Conservation (phyloP, 1,140 invertebrate species). For the Trichogramma pretiosum region DNA sequence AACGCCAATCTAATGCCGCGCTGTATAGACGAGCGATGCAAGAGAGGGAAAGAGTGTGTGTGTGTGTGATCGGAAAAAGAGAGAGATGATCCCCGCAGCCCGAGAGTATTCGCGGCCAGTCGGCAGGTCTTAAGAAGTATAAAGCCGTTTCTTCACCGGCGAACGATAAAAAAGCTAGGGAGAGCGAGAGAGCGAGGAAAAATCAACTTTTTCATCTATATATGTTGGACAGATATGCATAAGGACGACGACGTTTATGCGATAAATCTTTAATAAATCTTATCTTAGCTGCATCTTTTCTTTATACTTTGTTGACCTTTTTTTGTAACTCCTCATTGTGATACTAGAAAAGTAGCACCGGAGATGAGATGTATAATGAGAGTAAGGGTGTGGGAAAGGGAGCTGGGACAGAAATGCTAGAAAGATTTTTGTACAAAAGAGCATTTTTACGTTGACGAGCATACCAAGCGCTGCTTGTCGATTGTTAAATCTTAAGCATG, state of each 20-base stretch:
- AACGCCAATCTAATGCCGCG: not conserved
- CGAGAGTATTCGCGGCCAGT: not conserved
- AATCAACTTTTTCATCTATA: no score
- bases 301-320: not conserved
- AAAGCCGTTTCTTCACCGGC: no score
- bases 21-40: no score
- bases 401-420: not conserved
- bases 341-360: not conserved
- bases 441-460: no score
- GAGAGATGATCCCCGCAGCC: not conserved
- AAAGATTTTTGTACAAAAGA: not conserved
- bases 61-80: not conserved
- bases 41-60: no score
- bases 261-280: constrained; percentile 19
- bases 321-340: not conserved
- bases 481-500: no score
- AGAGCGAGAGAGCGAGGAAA: no score
- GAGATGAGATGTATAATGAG: not conserved
- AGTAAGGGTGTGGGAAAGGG: not conserved
- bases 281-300: constrained; percentile 1
- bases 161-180: not conserved
- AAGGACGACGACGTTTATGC: no score
- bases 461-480: no score
- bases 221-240: no score
- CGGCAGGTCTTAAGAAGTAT: not conserved